Base-by-base conservation (phyloP, 2,113 vertebrate species). In the Mirounga angustirostris region DNA sequence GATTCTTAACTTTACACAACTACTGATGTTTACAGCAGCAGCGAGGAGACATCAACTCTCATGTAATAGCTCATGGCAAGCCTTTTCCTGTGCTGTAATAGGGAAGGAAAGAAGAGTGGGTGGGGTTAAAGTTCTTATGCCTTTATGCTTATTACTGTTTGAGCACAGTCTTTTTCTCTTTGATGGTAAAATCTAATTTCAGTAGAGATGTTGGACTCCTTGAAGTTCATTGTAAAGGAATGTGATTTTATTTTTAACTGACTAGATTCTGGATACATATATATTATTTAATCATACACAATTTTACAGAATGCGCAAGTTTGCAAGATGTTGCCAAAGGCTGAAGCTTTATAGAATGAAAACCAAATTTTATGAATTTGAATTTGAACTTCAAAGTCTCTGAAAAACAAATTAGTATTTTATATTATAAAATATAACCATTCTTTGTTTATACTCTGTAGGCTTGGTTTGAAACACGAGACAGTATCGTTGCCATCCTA, bases 301-400 rank as follows among this genome's bases (percentile, higher is more conserved):
- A 2, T 79, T 89, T 80, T 95, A 67, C 0, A 81, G 85, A 36
- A 65, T 83, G 50, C 16, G 80, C 16, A 79, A n/a, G 19, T 79
- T 91, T 90, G 36, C 16, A 88, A 80, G 9, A 36, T 93, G 2
- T 87, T 93, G 40, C 21, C 54, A 58, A 40, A 65, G 83, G 15
- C 52, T 92, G 50, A 81, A 78, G 15, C 7, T 93, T 63, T 50
- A 61, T 80, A 74, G 33, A 80, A 76, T 87, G 33, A 94, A 88
- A 91, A 71, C 16, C 15, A 89, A n/a, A 43, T 91, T 95, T 91
- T 91, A 89, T 61, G 15, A 96, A 56, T 67, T 82, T 28, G 28
- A 93, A 78, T 85, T 89, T 94, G 88, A 82, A 92, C 36, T 92
- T 86, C 15, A 89, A 91, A 98, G 22, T 85, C 58, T 97, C 78